Base-by-base conservation (phyloP, 2,113 vertebrate species). In the Gymnorhina tibicen region DNA sequence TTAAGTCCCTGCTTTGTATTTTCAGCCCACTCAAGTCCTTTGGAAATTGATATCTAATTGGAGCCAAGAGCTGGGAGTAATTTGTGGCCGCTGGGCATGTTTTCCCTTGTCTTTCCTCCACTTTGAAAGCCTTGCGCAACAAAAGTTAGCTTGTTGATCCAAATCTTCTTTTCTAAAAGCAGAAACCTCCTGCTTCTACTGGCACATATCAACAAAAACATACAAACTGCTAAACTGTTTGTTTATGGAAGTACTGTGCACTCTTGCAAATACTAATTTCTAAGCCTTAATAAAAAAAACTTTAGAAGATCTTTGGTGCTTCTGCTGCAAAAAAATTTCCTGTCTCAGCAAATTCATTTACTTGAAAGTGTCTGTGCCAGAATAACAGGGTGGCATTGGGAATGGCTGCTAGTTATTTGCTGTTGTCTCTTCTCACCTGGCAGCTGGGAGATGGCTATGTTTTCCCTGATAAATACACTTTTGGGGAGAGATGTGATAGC, bases 11-110 rank as follows among this genome's bases (percentile, higher is more conserved):
- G 14, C 46, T 88, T 62, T 91, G 58, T 77, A 11, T 92, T 91
- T 87, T 67, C 73, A 81, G 35, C 75, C 78, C 56, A 5, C 27
- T 47, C 9, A 10, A 18, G 41, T 44, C 26, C 42, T 94, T 80
- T 80, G 76, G 75, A 91, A 94, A 78, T 35, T 32, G n/a, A 27
- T 49, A 23, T 44, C 23, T 70, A n/a, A 52, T 11, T 74, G 73
- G 33, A 92, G 50, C 67, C 76, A 81, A 49, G 59, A 95, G 33
- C 26, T 53, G 32, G 26, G 33, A 88, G 49, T 66, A 70, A 56
- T 75, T 83, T 63, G 46, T 70, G 59, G 50, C 72, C 0, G 0
- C 63, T 55, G 79, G 55, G 55, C 0, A 1, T 56, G 44, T 79
- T 87, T 87, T 39, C 21, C 23, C 19, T 10, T 9, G 1, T 47